Evolutionary conservation across 2,797 vertebrate species (phyloP), one percentile per base, ranked within the genome.

Genomic region (Paratrypauchen microcephalus): DNA sequence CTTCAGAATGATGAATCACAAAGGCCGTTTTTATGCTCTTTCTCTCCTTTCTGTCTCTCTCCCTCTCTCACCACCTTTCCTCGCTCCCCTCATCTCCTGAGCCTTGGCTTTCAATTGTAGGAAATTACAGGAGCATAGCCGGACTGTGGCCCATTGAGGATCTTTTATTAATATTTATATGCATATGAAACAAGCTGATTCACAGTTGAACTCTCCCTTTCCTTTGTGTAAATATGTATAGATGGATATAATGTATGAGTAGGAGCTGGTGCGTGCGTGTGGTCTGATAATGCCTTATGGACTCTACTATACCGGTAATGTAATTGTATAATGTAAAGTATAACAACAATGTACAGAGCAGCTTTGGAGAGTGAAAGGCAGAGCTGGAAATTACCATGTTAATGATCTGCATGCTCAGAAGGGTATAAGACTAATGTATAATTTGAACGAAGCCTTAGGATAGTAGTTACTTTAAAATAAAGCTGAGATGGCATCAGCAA

Each of bases 161-260:
- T 90, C 86, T 93, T 91, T 92, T 92, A 93, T 93, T 93, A 91
- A 92, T 93, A 94, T 94, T 93, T 90, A 92, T 93, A 93, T 92
- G 90, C 90, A 93, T 93, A 90, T 89, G 86, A 91, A 93, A 92
- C 88, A 88, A 91, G 88, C 83, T 80, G 80, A 82, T 86, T 91
- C 81, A 82, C 83, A 90, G 83, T 82, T 87, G 88, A 84, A 89
- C 83, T 82, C 80, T 68, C 58, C 56, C 52, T 77, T 79, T 78
- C 66, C 77, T 60, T 77, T 85, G 70, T 80, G 70, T 67, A 54
- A 36, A 32, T 32, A 64, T 74, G 23, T 70, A 67, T 64, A 28
- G 62, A 65, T 70, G 47, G 26, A 65, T 50, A 52, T 30, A 66
- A 76, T 80, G 62, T 80, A 59, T 72, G 69, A 77, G 61, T n/a